Base-by-base conservation (phyloP, 2,888 invertebrate species). In the Cynaeus angustus region DNA sequence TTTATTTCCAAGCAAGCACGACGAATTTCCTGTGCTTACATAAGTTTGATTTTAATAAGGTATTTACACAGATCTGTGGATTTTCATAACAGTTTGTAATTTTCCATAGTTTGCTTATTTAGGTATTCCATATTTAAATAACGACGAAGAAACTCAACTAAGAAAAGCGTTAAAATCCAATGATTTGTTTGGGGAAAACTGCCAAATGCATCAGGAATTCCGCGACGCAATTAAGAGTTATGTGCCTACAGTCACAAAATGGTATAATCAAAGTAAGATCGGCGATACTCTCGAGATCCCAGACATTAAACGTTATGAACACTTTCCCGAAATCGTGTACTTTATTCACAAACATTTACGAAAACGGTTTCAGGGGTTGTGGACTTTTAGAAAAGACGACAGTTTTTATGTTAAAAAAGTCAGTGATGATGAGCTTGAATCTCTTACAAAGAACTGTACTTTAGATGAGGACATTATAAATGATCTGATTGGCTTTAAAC, bases 31-130 rank as follows among this genome's bases (percentile, higher is more conserved):
- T 93, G 33, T 87, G 87, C 75, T 82, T 81, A 58, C 86, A 91
- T 80, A 87, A 89, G 16, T 92, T 92, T 83, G 89, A 94, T 85
- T 94, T 93, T 80, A 93, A 94, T 83, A 92, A 92, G 90, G 94
- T 93, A 86, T 56, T 45, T 26, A 41, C 6, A 13, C 7, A 41
- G 7, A n/a, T 33, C 6, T 33, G 7, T 4, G 4, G 21, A 4
- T 33, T n/a, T 33, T 16, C 37, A 33, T 21, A 43, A 13, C 28
- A n/a, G 12, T 33, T 8, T 38, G 12, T 48, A 61, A 62, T 52
- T 70, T 79, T 78, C 85, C 86, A 43, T 86, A 94, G 94, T 89
- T 91, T 76, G 86, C 88, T 12, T 90, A 91, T 81, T 86, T 89
- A 74, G 93, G 93, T 4, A 86, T 94, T 53, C 88, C 92, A 1